phyloP scores from a whole-genome alignment of 2,113 vertebrate genomes.

The Motacilla tschutschensis region DNA sequence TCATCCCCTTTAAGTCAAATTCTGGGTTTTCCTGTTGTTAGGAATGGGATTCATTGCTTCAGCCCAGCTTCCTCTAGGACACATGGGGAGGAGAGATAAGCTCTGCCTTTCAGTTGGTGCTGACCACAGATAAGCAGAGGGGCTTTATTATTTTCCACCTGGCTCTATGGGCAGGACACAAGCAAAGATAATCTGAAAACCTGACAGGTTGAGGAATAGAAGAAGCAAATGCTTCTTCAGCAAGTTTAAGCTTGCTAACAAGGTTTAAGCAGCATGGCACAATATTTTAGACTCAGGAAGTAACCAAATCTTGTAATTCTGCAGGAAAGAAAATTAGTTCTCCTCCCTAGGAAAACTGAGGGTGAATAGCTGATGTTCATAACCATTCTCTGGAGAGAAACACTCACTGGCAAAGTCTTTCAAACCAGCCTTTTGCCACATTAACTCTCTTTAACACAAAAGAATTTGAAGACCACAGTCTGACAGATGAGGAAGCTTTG shows the following conservation, averaged over 20 bases:
- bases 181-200: constrained; percentile 7
- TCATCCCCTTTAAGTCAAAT: constrained; percentile 1
- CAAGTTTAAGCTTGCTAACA: neutral
- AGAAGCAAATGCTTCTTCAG: constrained; percentile 3
- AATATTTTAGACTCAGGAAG: constrained; percentile 20
- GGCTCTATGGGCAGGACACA: neutral
- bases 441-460: neutral
- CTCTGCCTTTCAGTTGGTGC: neutral
- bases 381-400: neutral
- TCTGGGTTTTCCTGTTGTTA: constrained; percentile 37
- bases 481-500: neutral
- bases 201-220: neutral
- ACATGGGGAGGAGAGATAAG: constrained; percentile 44
- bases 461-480: neutral
- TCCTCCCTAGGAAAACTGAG: constrained; percentile 17
- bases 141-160: constrained; percentile 42
- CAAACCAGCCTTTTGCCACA: neutral
- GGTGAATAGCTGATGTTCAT: neutral
- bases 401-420: neutral
- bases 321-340: neutral
- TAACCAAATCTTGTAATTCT: neutral
- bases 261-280: neutral
- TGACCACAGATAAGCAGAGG: constrained; percentile 41
- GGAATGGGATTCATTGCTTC: constrained; percentile 5
- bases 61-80: constrained; percentile 45